phyloP scores from a whole-genome alignment of 2,888 invertebrate genomes.

The Lochmaea crataegi region DNA sequence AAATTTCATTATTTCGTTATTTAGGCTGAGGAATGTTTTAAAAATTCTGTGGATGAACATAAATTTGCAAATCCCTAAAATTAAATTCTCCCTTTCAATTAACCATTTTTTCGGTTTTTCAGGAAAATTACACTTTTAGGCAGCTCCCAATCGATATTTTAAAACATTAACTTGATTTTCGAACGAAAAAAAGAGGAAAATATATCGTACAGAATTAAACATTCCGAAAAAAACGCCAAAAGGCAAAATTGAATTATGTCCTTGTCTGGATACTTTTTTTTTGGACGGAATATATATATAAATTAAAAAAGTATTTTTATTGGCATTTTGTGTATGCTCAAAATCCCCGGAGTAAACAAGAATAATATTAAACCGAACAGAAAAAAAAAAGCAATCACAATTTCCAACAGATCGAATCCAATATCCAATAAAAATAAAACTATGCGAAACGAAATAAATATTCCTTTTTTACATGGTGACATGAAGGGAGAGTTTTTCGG shows the following conservation, averaged over 20 bases:
- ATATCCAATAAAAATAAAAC: constrained; percentile 63
- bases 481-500: constrained; percentile 44
- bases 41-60: no score
- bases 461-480: constrained; percentile 58
- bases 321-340: constrained; percentile 52
- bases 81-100: no score
- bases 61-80: no score
- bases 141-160: background rate
- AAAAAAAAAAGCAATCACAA: constrained; percentile 55
- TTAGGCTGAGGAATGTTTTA: no score
- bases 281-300: constrained; percentile 31
- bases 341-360: constrained; percentile 57
- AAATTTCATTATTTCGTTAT: background rate
- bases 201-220: background rate
- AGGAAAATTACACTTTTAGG: background rate
- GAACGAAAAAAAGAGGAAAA: background rate
- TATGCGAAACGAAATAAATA: constrained; percentile 63
- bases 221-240: constrained; percentile 1
- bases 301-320: constrained; percentile 57
- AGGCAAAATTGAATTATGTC: constrained; percentile 32
- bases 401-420: constrained; percentile 59
- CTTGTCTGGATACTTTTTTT: constrained; percentile 32
- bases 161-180: background rate
- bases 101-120: no score
- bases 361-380: constrained; percentile 56